Evolutionary conservation across 2,113 vertebrate genomes (phyloP).

Genomic region (Anser brachyrhynchus): DNA sequence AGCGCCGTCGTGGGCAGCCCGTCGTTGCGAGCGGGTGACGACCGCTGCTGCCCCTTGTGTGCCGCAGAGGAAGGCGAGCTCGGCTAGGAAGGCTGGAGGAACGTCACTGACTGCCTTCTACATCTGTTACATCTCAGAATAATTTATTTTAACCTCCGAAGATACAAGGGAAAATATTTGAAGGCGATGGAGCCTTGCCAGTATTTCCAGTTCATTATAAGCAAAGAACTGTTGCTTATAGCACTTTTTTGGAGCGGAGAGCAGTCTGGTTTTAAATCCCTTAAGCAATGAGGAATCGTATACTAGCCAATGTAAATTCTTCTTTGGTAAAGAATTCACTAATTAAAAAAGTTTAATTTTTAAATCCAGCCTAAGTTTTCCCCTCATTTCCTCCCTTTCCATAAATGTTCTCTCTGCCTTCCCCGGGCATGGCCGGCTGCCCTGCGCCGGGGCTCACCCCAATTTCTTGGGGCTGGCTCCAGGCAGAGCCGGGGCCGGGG

Average conservation of each 20-base stretch:
- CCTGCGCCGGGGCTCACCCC: background rate
- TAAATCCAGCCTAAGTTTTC: background rate
- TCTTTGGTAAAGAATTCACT: background rate
- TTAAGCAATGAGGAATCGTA: background rate
- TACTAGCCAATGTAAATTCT: background rate
- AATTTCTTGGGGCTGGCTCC: background rate
- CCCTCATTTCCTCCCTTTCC: background rate
- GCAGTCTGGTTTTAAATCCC: constrained; percentile 58
- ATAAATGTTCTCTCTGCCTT: background rate
- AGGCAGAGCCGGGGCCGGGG: background rate
- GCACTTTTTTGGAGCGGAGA: constrained; percentile 51
- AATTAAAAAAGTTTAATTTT: background rate
- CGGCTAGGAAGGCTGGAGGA: background rate
- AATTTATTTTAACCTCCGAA: constrained; percentile 59
- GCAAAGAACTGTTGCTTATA: constrained; percentile 48
- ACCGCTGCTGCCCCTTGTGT: background rate
- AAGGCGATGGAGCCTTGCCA: constrained; percentile 54
- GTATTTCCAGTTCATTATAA: constrained; percentile 60
- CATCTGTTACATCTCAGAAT: constrained; percentile 55
- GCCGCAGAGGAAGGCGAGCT: background rate
- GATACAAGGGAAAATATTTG: constrained; percentile 47
- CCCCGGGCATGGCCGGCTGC: accelerated
- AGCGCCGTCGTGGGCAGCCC: background rate
- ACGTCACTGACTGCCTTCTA: background rate
- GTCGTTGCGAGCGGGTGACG: background rate